Percentiles rank a stretch among this genome's conserved stretches.
Conservation (phyloP, 1,140 invertebrate genomes). For the Frieseomelitta varia region DNA sequence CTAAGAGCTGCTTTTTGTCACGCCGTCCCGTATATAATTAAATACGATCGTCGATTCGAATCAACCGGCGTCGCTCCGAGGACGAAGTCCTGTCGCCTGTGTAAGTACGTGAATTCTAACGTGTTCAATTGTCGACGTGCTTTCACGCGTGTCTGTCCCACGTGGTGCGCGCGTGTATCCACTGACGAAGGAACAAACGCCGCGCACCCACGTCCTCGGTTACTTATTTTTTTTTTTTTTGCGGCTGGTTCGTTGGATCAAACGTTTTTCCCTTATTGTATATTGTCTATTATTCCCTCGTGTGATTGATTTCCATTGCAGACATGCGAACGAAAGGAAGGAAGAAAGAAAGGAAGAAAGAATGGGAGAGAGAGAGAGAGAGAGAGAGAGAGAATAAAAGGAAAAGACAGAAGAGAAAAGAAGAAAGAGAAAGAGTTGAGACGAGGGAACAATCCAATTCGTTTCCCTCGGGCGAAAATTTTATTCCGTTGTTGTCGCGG, state of each 20-base stretch:
- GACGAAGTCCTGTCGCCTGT: conserved; percentile 52
- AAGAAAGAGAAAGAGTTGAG: neutral
- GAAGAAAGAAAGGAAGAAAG: neutral
- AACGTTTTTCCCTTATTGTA: conserved; percentile 63
- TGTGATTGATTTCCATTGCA: conserved; percentile 29
- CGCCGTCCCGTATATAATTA: conserved; percentile 24
- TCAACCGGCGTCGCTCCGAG: conserved; percentile 40
- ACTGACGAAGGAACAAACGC: neutral
- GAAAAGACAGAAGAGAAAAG: neutral
- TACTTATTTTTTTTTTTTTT: conserved; percentile 61
- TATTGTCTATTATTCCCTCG: conserved; percentile 56
- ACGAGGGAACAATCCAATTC: conserved; percentile 24
- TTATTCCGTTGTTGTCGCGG: conserved; percentile 63
- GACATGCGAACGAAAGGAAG: neutral
- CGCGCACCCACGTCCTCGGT: conserved; percentile 47
- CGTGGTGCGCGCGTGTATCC: neutral
- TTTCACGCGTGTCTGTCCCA: conserved; percentile 9
- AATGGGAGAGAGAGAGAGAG: neutral
- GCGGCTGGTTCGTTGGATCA: conserved; percentile 77
- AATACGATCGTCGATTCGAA: conserved; percentile 53
- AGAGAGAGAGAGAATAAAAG: neutral
- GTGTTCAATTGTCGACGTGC: conserved; percentile 50
- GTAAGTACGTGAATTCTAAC: conserved; percentile 32
- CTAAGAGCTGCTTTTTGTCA: conserved; percentile 16
- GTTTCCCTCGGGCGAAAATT: conserved; percentile 57